Evolutionary conservation across 2,113 vertebrate species (phyloP), one percentile per base, ranked within the genome.

Genomic region (Amia ocellicauda): DNA sequence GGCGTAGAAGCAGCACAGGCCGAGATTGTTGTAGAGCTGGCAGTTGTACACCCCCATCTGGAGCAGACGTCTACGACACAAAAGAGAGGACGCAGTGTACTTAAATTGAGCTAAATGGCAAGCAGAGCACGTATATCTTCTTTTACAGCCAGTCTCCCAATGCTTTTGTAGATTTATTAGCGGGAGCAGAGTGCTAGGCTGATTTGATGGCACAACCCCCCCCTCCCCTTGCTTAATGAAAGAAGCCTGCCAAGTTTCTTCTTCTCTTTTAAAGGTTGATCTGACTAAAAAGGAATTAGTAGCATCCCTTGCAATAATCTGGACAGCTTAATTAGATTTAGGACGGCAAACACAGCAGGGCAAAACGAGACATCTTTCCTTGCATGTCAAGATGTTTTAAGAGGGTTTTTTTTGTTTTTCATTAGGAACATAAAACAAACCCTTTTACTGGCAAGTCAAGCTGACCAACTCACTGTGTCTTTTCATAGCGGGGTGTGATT

Each of bases 31-130:
- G 69, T 96, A 97, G 63, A 99, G 92, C 60, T 96, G 94, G 79
- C 94, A 96, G 81, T 95, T 98, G 73, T 97, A 96, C 60, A 99
- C 92, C 22, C 97, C 97, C 95, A 98, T 98, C 86, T 98, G 95
- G 68, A 98, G 87, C 41, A 98, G 88, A 14, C 95, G 94, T 66
- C 96, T 99, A 72, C 66, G 61, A 60, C 14, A 60, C 22, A 26
- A 10, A 52, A n/a, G 16, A 57, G 3, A n/a, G 26, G 41, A 27
- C 16, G 55, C 41, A 43, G 17, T 16, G 26, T 22, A 14, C 41
- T 64, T 45, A n/a, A 3, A 57, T 0, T 41, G 23, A 56, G 40
- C n/a, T 5, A 51, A 4, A 22, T 26, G 63, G n/a, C 72, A 47
- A 31, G 26, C 1, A 45, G 27, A 27, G 3, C 26, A 50, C 22